phyloP scores from a whole-genome alignment of 2,888 invertebrate genomes.

The Tholera decimalis region DNA sequence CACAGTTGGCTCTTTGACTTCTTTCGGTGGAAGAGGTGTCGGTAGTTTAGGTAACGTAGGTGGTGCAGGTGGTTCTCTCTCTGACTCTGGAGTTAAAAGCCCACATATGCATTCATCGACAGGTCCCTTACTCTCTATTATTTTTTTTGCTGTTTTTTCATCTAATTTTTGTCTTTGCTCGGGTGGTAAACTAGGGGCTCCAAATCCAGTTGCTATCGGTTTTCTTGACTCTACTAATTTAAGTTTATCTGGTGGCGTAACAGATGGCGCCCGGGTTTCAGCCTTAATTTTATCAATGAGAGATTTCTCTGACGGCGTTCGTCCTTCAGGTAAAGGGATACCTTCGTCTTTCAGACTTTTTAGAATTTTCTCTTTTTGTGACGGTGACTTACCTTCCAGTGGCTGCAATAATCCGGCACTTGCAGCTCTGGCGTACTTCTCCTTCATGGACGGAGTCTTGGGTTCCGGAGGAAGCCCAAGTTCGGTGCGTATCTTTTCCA shows the following conservation, averaged over 20 bases:
- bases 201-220: conserved; percentile 2
- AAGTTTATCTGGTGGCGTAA: neutral
- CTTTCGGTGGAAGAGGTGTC: neutral
- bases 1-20: conserved; percentile 48
- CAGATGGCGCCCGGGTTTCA: neutral
- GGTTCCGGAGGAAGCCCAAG: conserved; percentile 10
- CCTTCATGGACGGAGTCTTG: conserved; percentile 6
- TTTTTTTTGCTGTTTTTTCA: neutral
- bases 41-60: neutral
- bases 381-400: conserved; percentile 56
- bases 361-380: conserved; percentile 63
- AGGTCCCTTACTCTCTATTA: neutral
- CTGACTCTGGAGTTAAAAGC: neutral
- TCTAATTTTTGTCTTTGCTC: neutral
- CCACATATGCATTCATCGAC: neutral
- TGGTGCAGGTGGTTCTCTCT: neutral
- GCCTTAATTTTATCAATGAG: conserved; percentile 41
- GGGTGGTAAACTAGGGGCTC: conserved; percentile 1
- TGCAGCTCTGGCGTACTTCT: conserved; percentile 52
- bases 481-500: neutral
- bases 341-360: conserved; percentile 52
- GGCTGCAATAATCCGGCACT: conserved; percentile 64
- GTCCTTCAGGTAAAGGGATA: conserved; percentile 63
- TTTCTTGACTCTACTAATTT: neutral
- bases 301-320: conserved; percentile 26